These are phyloP conservation scores for Dufourea novaeangliae DNA, from an alignment of 1,140 invertebrate genomes.

Conservation along the genomic window DNA sequence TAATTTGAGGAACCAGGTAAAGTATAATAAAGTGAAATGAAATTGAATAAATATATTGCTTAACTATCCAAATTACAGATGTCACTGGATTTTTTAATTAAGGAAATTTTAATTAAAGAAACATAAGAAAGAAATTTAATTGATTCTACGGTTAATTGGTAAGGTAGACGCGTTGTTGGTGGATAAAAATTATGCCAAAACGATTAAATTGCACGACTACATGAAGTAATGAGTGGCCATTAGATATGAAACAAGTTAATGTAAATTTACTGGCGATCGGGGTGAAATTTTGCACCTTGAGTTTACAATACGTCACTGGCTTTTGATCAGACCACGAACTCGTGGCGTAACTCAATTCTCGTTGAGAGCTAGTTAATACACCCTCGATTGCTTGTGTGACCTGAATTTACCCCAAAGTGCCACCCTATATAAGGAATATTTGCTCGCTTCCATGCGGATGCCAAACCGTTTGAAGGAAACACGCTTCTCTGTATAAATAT, in stretches of 20 bases:
- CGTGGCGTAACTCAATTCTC: constrained; percentile 63
- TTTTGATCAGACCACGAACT: constrained; percentile 55
- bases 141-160: too few relatives aligned
- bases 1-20: too few relatives aligned
- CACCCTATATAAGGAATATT: constrained; percentile 52
- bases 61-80: too few relatives aligned
- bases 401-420: constrained; percentile 61
- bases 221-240: not conserved
- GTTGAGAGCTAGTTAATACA: constrained; percentile 60
- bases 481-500: constrained; percentile 35
- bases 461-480: constrained; percentile 46
- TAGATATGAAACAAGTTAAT: not conserved
- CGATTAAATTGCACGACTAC: not conserved
- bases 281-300: constrained; percentile 49
- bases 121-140: too few relatives aligned
- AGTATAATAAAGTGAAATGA: too few relatives aligned
- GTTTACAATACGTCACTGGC: constrained; percentile 54
- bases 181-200: not conserved
- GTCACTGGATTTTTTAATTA: too few relatives aligned
- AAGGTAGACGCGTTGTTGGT: too few relatives aligned
- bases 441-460: constrained; percentile 41
- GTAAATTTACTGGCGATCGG: constrained; percentile 2
- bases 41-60: too few relatives aligned
- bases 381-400: constrained; percentile 62
- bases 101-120: too few relatives aligned